Base-by-base conservation (phyloP, 2,113 vertebrate genomes). In the Dicaeum eximium region DNA sequence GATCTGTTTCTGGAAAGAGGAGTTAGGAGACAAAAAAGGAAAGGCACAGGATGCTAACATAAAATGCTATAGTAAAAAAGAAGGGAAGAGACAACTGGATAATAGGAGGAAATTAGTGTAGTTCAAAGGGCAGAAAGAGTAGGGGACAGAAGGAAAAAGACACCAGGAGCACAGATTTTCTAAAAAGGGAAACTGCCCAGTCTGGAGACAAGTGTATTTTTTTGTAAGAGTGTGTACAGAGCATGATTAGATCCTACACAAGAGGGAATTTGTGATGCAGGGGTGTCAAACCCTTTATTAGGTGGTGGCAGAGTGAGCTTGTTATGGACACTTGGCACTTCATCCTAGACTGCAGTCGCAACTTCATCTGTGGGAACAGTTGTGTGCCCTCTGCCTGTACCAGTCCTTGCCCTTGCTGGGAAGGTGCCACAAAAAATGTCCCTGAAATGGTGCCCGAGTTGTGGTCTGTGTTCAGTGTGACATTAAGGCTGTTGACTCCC, bases 361-460 rank as follows among this genome's bases (percentile, higher is more conserved):
- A 0, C 6, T 48, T 89, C 30, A 6, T 62, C 73, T 53, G 25
- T 81, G 70, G 80, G 53, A 28, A 31, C 10, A 42, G 13, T 28
- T 1, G 0, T 64, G 37, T 31, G 31, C 6, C 37, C 12, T 79
- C 14, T 0, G 1, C 25, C 25, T 57, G 10, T 38, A n/a, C 27
- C 37, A n/a, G 37, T 25, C 27, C 20, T 69, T 70, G 35, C 19
- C 22, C 54, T 92, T 0, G 0, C 57, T 81, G 58, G 38, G 71
- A 61, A 56, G 42, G 15, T 0, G 2, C 50, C 25, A 2, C 10
- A 48, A 71, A 62, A 94, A 44, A 69, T 38, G 38, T 13, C 42
- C 25, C 50, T 50, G 47, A 71, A 79, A 20, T 18, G 42, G 24
- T 60, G 40, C n/a, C 48, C 13, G 10, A 15, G 22, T 9, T 60